A percentile compares a stretch with the other conserved stretches of the same genome.
Conservation (phyloP, 1,140 invertebrate species). For the Pantala flavescens region DNA sequence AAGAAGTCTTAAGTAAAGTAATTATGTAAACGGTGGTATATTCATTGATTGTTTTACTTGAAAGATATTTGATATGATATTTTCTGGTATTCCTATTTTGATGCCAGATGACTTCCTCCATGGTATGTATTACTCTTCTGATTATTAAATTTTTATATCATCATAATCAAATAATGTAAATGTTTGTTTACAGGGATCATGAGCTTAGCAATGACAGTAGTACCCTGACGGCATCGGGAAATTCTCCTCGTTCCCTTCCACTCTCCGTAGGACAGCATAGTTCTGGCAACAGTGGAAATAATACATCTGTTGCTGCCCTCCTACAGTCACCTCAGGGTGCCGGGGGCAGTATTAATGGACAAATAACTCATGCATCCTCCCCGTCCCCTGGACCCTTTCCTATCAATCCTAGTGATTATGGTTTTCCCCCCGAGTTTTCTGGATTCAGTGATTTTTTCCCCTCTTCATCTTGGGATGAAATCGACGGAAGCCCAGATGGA, state of each 20-base stretch:
- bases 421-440: constrained; percentile 17
- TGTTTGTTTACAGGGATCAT: background rate
- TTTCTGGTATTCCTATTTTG: too few species aligned
- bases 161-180: too few species aligned
- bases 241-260: constrained; percentile 13
- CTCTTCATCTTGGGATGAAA: constrained; percentile 43
- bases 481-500: constrained; percentile 23
- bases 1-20: too few species aligned
- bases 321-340: constrained; percentile 29
- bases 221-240: constrained; percentile 14
- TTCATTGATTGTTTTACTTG: too few species aligned
- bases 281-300: constrained; percentile 27
- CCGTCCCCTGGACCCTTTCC: background rate
- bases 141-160: too few species aligned
- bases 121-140: too few species aligned
- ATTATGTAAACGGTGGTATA: too few species aligned
- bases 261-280: background rate
- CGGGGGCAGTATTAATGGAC: constrained; percentile 25
- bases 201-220: background rate
- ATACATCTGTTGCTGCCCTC: constrained; percentile 38
- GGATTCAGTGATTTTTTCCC: constrained; percentile 45
- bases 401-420: background rate
- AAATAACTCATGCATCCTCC: background rate
- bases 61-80: too few species aligned
- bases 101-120: too few species aligned